phyloP scores from a whole-genome alignment of 2,113 vertebrate species.

The Gymnarchus niloticus region DNA sequence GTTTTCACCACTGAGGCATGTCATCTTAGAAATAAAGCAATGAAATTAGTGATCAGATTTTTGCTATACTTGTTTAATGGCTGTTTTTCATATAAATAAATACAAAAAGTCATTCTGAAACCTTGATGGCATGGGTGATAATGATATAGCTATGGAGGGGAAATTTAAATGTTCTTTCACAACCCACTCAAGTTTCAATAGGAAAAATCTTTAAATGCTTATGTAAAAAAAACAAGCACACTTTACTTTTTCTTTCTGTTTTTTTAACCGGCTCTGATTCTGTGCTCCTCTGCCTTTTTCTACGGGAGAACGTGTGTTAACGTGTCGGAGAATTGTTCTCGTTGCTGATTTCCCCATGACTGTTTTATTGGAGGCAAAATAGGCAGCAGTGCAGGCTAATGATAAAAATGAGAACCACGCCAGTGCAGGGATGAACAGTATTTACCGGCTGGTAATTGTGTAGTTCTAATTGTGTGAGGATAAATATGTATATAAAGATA shows the following conservation, averaged over 20 bases:
- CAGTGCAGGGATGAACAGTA: background rate
- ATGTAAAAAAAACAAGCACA: slow-evolving; percentile 49
- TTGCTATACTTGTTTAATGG: slow-evolving; percentile 75
- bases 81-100: slow-evolving; percentile 97
- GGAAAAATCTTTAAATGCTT: slow-evolving; percentile 82
- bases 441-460: background rate
- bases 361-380: too few species aligned
- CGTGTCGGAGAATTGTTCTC: background rate
- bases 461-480: background rate
- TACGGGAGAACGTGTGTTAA: background rate
- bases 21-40: slow-evolving; percentile 37
- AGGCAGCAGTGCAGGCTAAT: too few species aligned
- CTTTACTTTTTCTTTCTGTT: slow-evolving; percentile 27
- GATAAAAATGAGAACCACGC: too few species aligned
- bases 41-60: slow-evolving; percentile 37
- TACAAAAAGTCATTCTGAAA: slow-evolving; percentile 97
- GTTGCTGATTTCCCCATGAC: too few species aligned
- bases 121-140: slow-evolving; percentile 94
- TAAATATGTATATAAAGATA: background rate
- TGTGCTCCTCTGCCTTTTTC: background rate
- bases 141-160: slow-evolving; percentile 87
- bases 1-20: background rate
- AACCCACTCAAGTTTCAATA: slow-evolving; percentile 94
- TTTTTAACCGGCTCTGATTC: background rate
- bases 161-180: slow-evolving; percentile 94